Evolutionary conservation across 2,888 invertebrate genomes (phyloP).

Genomic region (Ochlodes sylvanus): DNA sequence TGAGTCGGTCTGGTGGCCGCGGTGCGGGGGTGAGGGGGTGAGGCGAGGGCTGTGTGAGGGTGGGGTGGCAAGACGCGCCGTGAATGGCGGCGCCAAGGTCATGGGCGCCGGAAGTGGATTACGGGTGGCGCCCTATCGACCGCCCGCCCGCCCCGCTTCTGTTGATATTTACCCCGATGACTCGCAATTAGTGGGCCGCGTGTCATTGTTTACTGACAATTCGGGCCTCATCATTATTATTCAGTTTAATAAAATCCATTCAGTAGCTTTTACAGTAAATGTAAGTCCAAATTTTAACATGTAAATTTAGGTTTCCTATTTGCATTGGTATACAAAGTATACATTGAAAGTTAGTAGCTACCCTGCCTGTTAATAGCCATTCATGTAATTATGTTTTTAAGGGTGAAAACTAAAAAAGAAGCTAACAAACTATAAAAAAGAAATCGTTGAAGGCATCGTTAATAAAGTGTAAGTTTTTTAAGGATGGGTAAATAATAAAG

Average conservation of each 20-base stretch:
- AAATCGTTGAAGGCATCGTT: too few relatives aligned
- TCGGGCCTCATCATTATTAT: not conserved
- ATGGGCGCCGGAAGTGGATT: slow-evolving; percentile 84
- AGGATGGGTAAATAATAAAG: too few relatives aligned
- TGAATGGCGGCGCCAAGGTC: slow-evolving; percentile 84
- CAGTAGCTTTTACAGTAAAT: not conserved
- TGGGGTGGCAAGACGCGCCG: slow-evolving; percentile 68
- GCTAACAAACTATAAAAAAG: too few relatives aligned
- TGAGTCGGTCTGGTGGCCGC: slow-evolving; percentile 54
- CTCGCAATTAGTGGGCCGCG: slow-evolving; percentile 39
- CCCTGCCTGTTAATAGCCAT: too few relatives aligned
- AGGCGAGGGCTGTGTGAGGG: slow-evolving; percentile 45
- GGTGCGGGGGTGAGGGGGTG: slow-evolving; percentile 38
- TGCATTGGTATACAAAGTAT: too few relatives aligned
- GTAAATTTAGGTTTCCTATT: too few relatives aligned
- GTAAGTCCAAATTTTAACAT: too few relatives aligned
- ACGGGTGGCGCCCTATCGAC: slow-evolving; percentile 82
- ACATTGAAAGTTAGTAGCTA: too few relatives aligned
- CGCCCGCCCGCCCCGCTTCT: slow-evolving; percentile 54
- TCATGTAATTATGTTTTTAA: too few relatives aligned
- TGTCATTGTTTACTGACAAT: slow-evolving; percentile 44
- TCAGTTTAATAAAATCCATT: not conserved
- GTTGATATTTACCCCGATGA: slow-evolving; percentile 33
- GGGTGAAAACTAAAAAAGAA: too few relatives aligned
- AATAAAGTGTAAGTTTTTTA: too few relatives aligned